phyloP scores from a whole-genome alignment of 2,888 invertebrate genomes.

The Cataglyphis cursor region DNA sequence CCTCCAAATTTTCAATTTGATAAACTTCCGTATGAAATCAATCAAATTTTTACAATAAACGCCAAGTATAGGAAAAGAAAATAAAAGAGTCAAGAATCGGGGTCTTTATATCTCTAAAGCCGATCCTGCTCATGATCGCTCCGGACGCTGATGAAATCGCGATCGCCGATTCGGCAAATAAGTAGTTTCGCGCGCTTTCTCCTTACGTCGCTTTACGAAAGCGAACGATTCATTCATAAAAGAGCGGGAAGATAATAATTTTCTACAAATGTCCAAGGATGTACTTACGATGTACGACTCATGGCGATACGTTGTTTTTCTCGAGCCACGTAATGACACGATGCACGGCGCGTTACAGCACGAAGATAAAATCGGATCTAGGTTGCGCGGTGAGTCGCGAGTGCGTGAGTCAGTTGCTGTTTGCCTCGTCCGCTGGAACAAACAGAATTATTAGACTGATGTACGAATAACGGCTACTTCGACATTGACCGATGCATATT shows the following conservation, averaged over 20 bases:
- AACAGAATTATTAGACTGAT: constrained; percentile 56
- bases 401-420: constrained; percentile 56
- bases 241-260: constrained; percentile 37
- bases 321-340: constrained; percentile 43
- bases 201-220: neutral
- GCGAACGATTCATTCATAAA: constrained; percentile 21
- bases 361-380: constrained; percentile 63
- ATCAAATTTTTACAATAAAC: neutral
- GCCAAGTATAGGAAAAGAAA: neutral
- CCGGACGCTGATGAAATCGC: constrained; percentile 20
- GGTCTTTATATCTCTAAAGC: neutral
- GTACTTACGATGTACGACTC: constrained; percentile 12
- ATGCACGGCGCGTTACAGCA: constrained; percentile 32
- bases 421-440: constrained; percentile 38
- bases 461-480: constrained; percentile 52
- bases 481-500: constrained; percentile 53
- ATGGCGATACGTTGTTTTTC: constrained; percentile 53
- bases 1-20: neutral
- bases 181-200: constrained; percentile 37
- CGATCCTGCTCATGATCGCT: neutral
- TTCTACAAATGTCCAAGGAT: constrained; percentile 26
- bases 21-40: neutral
- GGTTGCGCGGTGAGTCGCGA: constrained; percentile 55
- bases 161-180: constrained; percentile 17
- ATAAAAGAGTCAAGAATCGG: neutral